Base-by-base conservation (phyloP, 92 coral and sea anemone genomes). In the Micromussa lordhowensis region DNA sequence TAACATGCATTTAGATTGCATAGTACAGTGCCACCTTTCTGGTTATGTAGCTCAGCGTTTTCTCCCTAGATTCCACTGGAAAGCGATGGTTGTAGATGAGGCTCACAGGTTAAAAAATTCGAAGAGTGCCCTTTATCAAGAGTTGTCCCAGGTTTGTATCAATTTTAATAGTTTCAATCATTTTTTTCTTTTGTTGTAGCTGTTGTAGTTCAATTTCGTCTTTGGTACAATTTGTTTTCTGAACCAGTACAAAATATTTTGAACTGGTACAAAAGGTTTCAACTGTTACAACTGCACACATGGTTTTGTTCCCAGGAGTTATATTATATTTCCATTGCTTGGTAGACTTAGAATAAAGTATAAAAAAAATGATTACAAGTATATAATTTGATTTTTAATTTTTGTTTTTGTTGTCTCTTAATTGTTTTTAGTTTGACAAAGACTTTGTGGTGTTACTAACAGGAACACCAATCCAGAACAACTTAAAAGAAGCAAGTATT, bases 401-500 rank as follows among this genome's bases (percentile, higher is more conserved):
- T 44, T 7, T 7, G 16, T 55, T 55, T 55, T 55, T 2, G 16
- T 34, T 71, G 34, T 24, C 30, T 26, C 38, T 34, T 64, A 31
- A 12, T 88, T 38, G 31, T 34, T 40, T 92, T 85, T 77, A 96
- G 98, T 96, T 94, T 88, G 83, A 85, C 34, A 88, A 64, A 84
- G 96, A 96, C 83, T 92, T 96, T 77, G 81, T 93, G 29, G 86
- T 96, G 24, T 77, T 94, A 54, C 90, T 96, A 30, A 94, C 98
- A 85, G 98, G 98, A 28, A 96, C 98, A 61, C 98, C 98, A 68
- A 88, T 96, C 34, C 98, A 96, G 82, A 96, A 96, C 86, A 93
- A 92, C 73, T 78, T 96, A 55, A 94, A 82, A 40, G 98, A 96
- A 91, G 98, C 91, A 74, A 72, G 83, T 30, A 2, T 24, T 34